A percentile compares a stretch with the other conserved stretches of the same genome.
phyloP scores from a whole-genome alignment of 92 coral and sea anemone genomes.

The Ricordea florida region DNA sequence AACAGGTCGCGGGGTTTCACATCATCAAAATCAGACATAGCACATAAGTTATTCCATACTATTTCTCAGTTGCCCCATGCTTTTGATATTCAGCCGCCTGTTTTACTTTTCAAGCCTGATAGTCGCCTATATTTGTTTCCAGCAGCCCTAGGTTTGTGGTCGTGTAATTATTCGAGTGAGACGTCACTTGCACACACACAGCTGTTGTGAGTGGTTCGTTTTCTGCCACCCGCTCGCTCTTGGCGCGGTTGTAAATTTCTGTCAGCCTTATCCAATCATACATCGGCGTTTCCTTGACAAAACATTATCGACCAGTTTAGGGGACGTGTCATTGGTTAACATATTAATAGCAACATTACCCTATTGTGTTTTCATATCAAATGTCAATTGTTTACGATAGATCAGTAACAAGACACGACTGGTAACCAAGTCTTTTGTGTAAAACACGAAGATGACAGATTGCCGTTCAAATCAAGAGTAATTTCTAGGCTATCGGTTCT shows the following conservation, averaged over 20 bases:
- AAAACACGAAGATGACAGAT: no score
- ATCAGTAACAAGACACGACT: neutral
- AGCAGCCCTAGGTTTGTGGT: conserved; percentile 29
- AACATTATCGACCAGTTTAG: conserved; percentile 45
- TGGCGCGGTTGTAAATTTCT: conserved; percentile 78
- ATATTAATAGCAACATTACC: conserved; percentile 76
- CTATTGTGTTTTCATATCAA: conserved; percentile 56
- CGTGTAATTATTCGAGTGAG: conserved; percentile 59
- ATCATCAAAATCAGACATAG: conserved; percentile 72
- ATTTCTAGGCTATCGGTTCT: no score
- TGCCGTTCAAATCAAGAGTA: no score
- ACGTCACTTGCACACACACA: conserved; percentile 90
- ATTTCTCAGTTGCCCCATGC: neutral
- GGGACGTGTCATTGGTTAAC: conserved; percentile 55
- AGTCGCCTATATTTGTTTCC: neutral
- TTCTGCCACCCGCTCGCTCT: conserved; percentile 87
- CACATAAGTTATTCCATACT: no score
- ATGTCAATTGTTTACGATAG: conserved; percentile 29
- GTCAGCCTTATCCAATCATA: conserved; percentile 72
- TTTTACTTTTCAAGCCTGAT: neutral
- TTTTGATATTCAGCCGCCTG: neutral
- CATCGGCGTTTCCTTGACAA: neutral
- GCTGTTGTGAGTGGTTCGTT: conserved; percentile 79
- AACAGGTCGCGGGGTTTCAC: conserved; percentile 83
- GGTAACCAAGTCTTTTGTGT: neutral